Evolutionary conservation across 2,113 vertebrate genomes (phyloP).

Genomic region (Rostratula benghalensis): DNA sequence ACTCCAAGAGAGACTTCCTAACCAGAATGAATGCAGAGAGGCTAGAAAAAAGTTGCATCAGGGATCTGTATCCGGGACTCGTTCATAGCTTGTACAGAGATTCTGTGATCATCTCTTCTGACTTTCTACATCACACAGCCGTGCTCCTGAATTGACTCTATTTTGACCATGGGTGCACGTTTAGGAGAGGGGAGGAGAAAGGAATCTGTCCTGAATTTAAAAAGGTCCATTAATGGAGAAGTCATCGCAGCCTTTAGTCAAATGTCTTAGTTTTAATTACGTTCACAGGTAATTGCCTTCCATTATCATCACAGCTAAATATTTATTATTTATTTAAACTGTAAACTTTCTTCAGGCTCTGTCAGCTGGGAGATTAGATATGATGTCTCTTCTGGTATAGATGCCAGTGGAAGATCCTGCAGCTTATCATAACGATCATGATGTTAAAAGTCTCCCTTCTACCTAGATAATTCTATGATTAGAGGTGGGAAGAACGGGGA

Average conservation of each 20-base stretch:
- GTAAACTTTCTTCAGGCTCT: background rate
- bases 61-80: background rate
- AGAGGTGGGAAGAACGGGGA: background rate
- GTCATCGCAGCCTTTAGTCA: background rate
- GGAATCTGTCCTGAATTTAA: background rate
- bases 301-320: constrained; percentile 1
- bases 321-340: background rate
- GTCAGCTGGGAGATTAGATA: background rate
- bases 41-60: background rate
- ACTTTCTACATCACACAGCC: background rate
- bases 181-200: background rate
- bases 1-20: background rate
- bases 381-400: background rate
- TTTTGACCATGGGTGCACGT: background rate
- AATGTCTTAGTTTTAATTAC: background rate
- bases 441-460: too few relatives aligned
- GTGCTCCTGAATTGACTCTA: background rate
- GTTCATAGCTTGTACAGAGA: background rate
- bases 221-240: background rate
- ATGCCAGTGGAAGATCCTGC: background rate
- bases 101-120: background rate
- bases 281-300: background rate
- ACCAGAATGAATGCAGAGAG: background rate
- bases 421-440: background rate
- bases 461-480: too few relatives aligned